Base-by-base conservation (phyloP, 2,888 invertebrate genomes). In the Linyphia triangularis region DNA sequence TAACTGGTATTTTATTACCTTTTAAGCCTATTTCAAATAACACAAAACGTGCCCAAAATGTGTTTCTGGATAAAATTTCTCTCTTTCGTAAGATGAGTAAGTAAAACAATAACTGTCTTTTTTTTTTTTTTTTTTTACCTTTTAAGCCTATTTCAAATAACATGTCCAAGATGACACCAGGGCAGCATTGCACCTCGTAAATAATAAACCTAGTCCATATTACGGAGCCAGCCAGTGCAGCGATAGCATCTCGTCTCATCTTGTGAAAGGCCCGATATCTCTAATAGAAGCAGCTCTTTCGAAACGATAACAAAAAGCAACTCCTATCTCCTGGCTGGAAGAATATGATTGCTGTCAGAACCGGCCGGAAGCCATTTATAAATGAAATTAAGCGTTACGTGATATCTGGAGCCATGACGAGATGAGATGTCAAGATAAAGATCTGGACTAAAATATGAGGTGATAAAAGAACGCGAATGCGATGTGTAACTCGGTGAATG, bases 371-470 rank as follows among this genome's bases (percentile, higher is more conserved):
- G 65, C 51, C 79, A 79, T 79, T 79, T 33, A 82, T 72, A 82
- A 72, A 82, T 82, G 72, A 72, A 82, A 82, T 82, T 72, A 82
- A 82, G 82, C 59, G 69, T 51, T 70, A 81, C 69, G 70, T 70
- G 81, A 77, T 61, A 59, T 19, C 33, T 22, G 51, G 37, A 37
- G 16, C 78, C 26, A 33, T 65, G 67, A 79, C 10, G 43, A 51
- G 40, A 63, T 51, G 77, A 63, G 77, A 63, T n/a, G 33, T 33
- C 37, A 9, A 40, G 65, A 63, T 75, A 63, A 81, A 63, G 82
- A 82, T 82, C 63, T 61, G 26, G 61, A 72, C 72, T 82, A 22
- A 40, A 72, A 82, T 72, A 72, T 33, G 63, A 82, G 43, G 72
- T 43, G 82, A 82, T 70, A 81, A 81, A 59, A 78, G 43, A 37